Conservation (phyloP, 2,113 vertebrate species). For the Carlito syrichta region DNA sequence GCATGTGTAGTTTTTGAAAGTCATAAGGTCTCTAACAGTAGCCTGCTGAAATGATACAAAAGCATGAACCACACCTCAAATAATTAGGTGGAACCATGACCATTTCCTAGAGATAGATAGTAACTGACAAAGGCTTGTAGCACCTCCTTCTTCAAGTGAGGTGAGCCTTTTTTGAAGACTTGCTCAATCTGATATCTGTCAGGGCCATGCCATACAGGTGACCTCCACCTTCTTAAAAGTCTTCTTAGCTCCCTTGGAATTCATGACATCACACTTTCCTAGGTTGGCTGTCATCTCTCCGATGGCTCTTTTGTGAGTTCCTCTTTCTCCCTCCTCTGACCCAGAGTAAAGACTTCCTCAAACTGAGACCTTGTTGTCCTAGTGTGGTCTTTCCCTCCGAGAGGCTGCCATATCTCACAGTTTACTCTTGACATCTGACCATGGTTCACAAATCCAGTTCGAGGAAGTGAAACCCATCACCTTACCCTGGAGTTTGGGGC, state of each 20-base stretch:
- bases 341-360: background rate
- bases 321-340: background rate
- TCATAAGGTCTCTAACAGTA: background rate
- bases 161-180: background rate
- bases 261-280: background rate
- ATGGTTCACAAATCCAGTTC: background rate
- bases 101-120: background rate
- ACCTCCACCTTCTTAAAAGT: background rate
- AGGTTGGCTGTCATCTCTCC: background rate
- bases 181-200: background rate
- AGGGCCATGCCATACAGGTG: background rate
- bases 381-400: background rate
- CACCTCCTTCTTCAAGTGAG: background rate
- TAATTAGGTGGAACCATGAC: background rate
- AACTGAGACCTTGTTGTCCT: background rate
- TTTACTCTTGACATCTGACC: background rate
- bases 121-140: background rate
- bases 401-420: background rate
- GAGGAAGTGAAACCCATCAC: background rate
- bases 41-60: background rate
- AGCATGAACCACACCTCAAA: background rate
- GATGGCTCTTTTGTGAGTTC: background rate
- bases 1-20: background rate
- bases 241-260: background rate
- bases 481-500: background rate